These are phyloP conservation scores for Alentia gelatinosa DNA, from an alignment of 2,888 invertebrate genomes.

Conservation along the genomic window DNA sequence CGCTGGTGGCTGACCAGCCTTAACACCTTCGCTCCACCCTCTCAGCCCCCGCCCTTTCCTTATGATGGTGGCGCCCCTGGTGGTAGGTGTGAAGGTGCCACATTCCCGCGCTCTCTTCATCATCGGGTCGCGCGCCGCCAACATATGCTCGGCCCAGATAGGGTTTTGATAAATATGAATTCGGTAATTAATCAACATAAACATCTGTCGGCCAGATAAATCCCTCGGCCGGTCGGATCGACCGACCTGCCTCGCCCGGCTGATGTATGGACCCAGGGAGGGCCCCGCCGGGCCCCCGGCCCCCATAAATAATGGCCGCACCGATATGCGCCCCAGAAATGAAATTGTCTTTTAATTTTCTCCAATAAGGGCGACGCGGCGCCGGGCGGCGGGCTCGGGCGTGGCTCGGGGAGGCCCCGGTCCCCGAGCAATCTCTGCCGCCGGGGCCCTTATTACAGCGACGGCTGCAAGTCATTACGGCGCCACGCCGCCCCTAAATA, in stretches of 20 bases:
- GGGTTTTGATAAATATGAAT: conserved; percentile 58
- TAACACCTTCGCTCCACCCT: not conserved
- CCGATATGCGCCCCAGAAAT: conserved; percentile 51
- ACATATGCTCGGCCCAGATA: not conserved
- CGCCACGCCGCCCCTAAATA: not conserved
- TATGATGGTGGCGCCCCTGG: not conserved
- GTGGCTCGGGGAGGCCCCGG: not conserved
- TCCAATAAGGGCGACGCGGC: conserved; percentile 43
- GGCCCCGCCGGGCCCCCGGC: not conserved
- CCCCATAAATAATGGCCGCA: conserved; percentile 31
- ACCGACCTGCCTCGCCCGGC: not conserved
- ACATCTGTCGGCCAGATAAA: conserved; percentile 51
- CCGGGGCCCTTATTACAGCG: not conserved
- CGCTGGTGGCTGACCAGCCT: not conserved
- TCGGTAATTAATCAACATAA: conserved; percentile 56
- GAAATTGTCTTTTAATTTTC: conserved; percentile 58
- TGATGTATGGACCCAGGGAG: conserved; percentile 52
- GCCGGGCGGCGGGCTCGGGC: not conserved
- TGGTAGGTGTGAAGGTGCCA: not conserved
- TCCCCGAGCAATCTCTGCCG: conserved; percentile 33
- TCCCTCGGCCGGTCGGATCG: conserved; percentile 24
- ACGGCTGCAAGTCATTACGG: conserved; percentile 8
- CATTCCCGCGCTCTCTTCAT: not conserved
- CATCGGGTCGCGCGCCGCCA: too few species aligned
- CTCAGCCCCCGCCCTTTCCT: not conserved